These are phyloP conservation scores for Papilio aristodemus DNA, from an alignment of 1,140 invertebrate species.

Conservation along the genomic window DNA sequence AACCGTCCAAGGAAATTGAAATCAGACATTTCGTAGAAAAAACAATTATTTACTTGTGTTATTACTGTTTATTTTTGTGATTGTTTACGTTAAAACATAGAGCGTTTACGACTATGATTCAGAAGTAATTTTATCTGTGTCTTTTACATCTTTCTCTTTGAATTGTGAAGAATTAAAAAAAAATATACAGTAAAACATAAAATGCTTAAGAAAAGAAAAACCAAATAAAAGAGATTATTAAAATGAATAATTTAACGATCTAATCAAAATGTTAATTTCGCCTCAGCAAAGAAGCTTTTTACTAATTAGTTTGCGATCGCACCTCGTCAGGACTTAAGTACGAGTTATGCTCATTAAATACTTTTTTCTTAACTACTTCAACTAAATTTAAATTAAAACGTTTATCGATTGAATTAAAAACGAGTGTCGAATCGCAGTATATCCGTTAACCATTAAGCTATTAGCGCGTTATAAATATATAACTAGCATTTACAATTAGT, in stretches of 20 bases:
- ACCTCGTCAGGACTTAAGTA: conserved; percentile 6
- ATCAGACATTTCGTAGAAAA: not conserved
- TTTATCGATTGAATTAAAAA: no score
- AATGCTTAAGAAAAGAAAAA: not conserved
- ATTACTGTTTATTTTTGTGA: not conserved
- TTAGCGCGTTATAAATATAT: no score
- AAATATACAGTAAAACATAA: no score
- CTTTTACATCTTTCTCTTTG: no score
- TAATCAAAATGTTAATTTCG: conserved; percentile 18
- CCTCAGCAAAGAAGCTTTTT: not conserved
- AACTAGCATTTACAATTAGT: not conserved
- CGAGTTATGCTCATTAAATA: conserved; percentile 16
- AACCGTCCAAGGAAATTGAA: conserved; percentile 13
- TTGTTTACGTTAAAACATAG: not conserved
- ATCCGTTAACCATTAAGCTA: no score
- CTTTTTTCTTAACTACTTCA: conserved; percentile 6
- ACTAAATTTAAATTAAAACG: no score
- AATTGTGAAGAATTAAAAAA: no score
- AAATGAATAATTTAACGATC: conserved; percentile 5
- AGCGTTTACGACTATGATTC: not conserved
- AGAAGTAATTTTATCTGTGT: not conserved
- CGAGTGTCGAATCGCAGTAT: no score
- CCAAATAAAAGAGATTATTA: not conserved
- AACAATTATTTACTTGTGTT: conserved; percentile 3
- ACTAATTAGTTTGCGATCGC: conserved; percentile 8